Conservation (phyloP, 2,888 invertebrate genomes). For the Heliconius erato region DNA sequence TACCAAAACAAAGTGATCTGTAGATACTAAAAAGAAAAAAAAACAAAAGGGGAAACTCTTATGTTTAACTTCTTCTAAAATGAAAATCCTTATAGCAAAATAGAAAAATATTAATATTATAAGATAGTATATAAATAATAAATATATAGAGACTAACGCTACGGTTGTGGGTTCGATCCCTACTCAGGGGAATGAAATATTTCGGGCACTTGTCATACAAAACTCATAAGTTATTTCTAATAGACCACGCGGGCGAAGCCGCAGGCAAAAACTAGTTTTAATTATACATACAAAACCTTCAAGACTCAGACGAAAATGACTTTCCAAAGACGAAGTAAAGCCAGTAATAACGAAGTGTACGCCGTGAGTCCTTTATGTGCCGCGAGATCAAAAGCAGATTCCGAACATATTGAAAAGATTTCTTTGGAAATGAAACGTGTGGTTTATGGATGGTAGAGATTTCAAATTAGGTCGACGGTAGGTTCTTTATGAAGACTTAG, state of each 20-base stretch:
- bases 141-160: no score
- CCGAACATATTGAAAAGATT: constrained; percentile 39
- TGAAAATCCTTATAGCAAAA: no score
- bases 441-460: constrained; percentile 29
- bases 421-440: constrained; percentile 37
- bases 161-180: no score
- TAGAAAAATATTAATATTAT: no score
- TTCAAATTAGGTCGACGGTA: constrained; percentile 21
- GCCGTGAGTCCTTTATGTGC: constrained; percentile 33
- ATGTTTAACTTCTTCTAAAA: no score
- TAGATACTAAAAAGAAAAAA: no score
- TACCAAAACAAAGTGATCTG: no score
- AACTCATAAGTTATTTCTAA: not conserved
- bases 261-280: not conserved
- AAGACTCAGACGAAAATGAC: constrained; percentile 35
- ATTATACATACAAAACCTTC: constrained; percentile 18
- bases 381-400: constrained; percentile 40
- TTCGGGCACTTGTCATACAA: no score
- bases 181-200: no score
- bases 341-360: constrained; percentile 41
- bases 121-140: no score
- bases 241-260: not conserved
- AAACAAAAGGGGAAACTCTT: no score
- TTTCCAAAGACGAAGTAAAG: constrained; percentile 33
- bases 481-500: not conserved